Evolutionary conservation across 2,113 vertebrate species (phyloP).

Genomic region (Tautogolabrus adspersus): DNA sequence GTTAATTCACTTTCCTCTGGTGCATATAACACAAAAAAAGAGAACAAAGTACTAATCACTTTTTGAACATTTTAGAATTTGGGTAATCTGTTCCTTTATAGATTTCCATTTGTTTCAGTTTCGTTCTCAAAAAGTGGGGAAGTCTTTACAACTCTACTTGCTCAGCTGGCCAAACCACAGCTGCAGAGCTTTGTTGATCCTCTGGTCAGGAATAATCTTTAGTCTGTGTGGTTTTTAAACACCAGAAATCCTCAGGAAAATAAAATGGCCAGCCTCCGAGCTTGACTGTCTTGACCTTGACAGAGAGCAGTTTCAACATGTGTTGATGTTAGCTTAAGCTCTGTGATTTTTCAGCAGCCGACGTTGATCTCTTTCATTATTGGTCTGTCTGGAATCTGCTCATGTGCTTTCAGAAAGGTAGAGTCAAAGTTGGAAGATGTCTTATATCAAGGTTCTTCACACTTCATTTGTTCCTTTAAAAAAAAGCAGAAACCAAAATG

Average conservation of each 20-base stretch:
- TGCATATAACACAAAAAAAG: too few relatives aligned
- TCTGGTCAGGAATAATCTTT: slow-evolving; percentile 62
- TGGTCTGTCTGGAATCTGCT: slow-evolving; percentile 45
- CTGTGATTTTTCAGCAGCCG: slow-evolving; percentile 72
- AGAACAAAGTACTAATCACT: too few relatives aligned
- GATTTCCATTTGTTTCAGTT: too few relatives aligned
- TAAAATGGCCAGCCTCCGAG: slow-evolving; percentile 48
- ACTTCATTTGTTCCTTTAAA: slow-evolving; percentile 25
- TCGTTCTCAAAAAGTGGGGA: too few relatives aligned
- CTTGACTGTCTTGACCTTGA: slow-evolving; percentile 31
- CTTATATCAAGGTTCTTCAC: too few relatives aligned
- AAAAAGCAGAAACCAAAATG: slow-evolving; percentile 38
- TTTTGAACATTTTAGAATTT: too few relatives aligned
- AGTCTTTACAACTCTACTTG: not conserved
- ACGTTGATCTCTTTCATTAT: slow-evolving; percentile 43
- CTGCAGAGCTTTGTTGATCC: slow-evolving; percentile 42
- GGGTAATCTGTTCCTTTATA: too few relatives aligned
- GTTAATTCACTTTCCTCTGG: too few relatives aligned
- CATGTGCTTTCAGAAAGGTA: slow-evolving; percentile 21
- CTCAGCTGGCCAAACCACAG: slow-evolving; percentile 18
- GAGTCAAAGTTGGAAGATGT: too few relatives aligned
- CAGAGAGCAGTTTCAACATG: slow-evolving; percentile 46
- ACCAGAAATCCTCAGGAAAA: slow-evolving; percentile 60
- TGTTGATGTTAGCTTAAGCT: slow-evolving; percentile 45
- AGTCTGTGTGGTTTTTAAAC: slow-evolving; percentile 49